Conservation (phyloP, 2,888 invertebrate genomes). For the Chromoteleia sp. region DNA sequence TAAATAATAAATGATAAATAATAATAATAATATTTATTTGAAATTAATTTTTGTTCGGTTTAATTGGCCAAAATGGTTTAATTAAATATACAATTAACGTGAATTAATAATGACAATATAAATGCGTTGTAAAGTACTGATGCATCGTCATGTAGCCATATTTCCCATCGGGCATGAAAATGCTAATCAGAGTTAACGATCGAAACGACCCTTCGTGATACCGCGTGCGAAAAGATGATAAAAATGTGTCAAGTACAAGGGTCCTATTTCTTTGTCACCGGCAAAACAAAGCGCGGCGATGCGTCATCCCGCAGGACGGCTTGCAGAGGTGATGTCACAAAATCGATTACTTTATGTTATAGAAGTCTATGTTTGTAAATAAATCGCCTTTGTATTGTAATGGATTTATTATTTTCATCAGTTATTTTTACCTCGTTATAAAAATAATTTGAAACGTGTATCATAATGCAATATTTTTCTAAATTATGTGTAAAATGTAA, state of each 20-base stretch:
- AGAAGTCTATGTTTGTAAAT: conserved; percentile 24
- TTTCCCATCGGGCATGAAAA: conserved; percentile 55
- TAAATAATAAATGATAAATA: no score
- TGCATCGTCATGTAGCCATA: not conserved
- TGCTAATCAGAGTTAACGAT: conserved; percentile 57
- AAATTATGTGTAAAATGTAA: no score
- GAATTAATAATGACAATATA: not conserved
- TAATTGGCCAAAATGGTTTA: not conserved
- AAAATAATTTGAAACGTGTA: no score
- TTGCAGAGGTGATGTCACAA: conserved; percentile 24
- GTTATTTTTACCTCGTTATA: no score
- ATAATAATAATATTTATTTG: no score
- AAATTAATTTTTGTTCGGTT: not conserved
- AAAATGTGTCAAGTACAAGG: conserved; percentile 64
- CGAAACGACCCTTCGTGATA: conserved; percentile 51
- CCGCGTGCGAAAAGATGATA: conserved; percentile 58
- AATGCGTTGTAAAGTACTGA: not conserved
- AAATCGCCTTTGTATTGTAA: not conserved
- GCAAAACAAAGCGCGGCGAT: conserved; percentile 54
- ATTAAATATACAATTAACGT: not conserved
- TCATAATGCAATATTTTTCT: no score
- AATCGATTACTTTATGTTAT: conserved; percentile 42
- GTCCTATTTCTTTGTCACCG: conserved; percentile 51
- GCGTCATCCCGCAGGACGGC: conserved; percentile 41
- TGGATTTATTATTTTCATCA: not conserved